These are phyloP conservation scores for Drosophila tsacasi DNA, from an alignment of 1,140 invertebrate genomes.

Conservation along the genomic window DNA sequence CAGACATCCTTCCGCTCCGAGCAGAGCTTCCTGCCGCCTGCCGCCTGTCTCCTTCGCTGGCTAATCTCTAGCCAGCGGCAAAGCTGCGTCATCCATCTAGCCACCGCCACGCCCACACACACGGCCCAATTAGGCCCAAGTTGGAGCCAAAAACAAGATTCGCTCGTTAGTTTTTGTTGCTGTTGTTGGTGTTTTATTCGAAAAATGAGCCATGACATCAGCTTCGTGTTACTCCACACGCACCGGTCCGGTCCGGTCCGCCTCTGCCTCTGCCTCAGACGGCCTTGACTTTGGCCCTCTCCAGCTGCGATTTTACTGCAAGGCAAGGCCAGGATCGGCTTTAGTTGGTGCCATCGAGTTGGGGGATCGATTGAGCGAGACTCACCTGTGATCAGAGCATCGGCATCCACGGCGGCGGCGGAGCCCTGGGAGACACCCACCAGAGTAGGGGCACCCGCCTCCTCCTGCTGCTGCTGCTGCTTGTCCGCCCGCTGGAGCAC, in stretches of 20 bases:
- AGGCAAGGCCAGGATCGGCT: conserved; percentile 1
- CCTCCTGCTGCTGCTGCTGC: background rate
- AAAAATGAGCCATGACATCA: conserved; percentile 38
- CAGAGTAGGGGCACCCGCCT: conserved; percentile 18
- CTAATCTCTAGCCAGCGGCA: background rate
- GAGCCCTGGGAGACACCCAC: conserved; percentile 11
- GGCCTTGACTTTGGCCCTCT: conserved; percentile 70
- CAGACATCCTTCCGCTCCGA: conserved; percentile 31
- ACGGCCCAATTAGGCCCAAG: conserved; percentile 25
- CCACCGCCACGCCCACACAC: conserved; percentile 27
- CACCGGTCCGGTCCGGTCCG: conserved; percentile 2
- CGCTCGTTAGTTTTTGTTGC: conserved; percentile 17
- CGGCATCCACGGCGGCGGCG: conserved; percentile 38
- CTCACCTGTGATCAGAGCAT: conserved; percentile 64
- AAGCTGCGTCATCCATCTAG: conserved; percentile 32
- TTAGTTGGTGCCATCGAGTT: background rate
- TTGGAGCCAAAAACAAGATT: conserved; percentile 48
- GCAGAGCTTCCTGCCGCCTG: conserved; percentile 23
- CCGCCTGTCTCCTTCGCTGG: background rate
- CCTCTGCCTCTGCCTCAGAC: conserved; percentile 30
- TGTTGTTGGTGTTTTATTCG: conserved; percentile 4
- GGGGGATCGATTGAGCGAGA: background rate
- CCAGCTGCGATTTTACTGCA: conserved; percentile 62
- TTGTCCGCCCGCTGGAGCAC: conserved; percentile 57
- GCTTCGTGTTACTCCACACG: conserved; percentile 3